phyloP scores from a whole-genome alignment of 2,797 vertebrate species.

The Anguilla marmorata region DNA sequence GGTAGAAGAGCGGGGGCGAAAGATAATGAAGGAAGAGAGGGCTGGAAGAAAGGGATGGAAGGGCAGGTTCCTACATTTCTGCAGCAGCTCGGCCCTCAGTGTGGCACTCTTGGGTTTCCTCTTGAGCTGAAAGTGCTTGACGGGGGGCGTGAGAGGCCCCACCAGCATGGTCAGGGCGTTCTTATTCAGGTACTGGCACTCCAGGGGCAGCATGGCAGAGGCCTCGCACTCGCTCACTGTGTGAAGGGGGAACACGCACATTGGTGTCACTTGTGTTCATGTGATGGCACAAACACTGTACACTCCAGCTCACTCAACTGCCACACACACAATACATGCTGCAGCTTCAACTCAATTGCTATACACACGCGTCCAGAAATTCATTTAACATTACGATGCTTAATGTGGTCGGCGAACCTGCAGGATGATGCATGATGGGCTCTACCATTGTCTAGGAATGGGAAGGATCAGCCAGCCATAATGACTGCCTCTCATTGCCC shows the following conservation, averaged over 20 bases:
- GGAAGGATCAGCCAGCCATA: too few species aligned
- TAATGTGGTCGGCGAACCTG: too few species aligned
- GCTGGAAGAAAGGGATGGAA: not conserved
- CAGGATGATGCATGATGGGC: too few species aligned
- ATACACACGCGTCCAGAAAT: conserved; percentile 9
- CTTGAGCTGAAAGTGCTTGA: conserved; percentile 98
- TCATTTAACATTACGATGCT: not conserved
- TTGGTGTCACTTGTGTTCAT: not conserved
- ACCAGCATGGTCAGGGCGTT: conserved; percentile 92
- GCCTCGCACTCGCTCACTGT: conserved; percentile 95
- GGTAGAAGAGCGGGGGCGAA: not conserved
- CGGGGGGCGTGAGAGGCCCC: conserved; percentile 91
- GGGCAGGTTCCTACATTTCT: conserved; percentile 85
- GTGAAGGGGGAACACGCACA: not conserved
- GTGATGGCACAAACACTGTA: not conserved
- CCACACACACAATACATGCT: not conserved
- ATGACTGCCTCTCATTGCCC: too few species aligned
- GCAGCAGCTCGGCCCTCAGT: conserved; percentile 91
- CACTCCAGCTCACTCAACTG: not conserved
- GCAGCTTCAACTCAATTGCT: too few species aligned
- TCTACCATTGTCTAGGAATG: too few species aligned
- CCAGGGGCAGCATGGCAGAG: conserved; percentile 92
- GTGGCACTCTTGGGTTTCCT: conserved; percentile 98
- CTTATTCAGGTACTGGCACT: conserved; percentile 98
- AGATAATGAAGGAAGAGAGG: not conserved